Conservation (phyloP, 2,888 invertebrate species). For the Drosophila mulleri region DNA sequence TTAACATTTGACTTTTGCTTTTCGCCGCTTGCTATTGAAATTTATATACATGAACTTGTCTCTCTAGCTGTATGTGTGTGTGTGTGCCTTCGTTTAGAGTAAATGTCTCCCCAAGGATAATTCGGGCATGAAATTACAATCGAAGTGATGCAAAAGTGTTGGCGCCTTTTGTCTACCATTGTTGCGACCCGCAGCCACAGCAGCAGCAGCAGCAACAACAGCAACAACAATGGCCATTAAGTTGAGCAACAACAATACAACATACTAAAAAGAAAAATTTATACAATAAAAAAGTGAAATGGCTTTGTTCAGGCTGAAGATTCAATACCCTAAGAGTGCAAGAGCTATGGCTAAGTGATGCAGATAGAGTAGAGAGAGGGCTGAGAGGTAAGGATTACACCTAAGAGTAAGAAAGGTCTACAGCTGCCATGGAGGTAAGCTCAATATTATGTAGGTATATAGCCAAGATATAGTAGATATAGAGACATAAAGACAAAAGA, state of each 20-base stretch:
- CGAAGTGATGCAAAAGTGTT: conserved; percentile 80
- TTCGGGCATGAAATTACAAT: conserved; percentile 85
- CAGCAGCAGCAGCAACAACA: conserved; percentile 35
- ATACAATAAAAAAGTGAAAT: conserved; percentile 8
- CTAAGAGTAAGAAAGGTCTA: background rate
- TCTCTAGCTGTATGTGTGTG: conserved; percentile 2
- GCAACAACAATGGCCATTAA: conserved; percentile 56
- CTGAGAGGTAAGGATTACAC: background rate
- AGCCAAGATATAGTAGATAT: no score
- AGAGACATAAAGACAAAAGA: no score
- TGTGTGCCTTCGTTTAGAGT: conserved; percentile 62
- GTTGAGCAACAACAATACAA: conserved; percentile 42
- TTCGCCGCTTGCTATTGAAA: conserved; percentile 67
- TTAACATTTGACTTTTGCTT: conserved; percentile 64
- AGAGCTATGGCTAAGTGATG: background rate
- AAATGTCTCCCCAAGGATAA: conserved; percentile 84
- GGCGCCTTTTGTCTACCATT: conserved; percentile 73
- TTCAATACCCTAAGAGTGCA: conserved; percentile 2
- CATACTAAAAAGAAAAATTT: conserved; percentile 10
- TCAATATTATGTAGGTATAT: no score
- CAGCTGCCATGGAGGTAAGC: no score
- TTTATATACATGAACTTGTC: conserved; percentile 56
- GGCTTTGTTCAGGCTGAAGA: background rate
- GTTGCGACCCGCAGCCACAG: conserved; percentile 46
- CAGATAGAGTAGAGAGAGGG: background rate